phyloP scores from a whole-genome alignment of 1,140 invertebrate genomes.

The Conus betulinus region DNA sequence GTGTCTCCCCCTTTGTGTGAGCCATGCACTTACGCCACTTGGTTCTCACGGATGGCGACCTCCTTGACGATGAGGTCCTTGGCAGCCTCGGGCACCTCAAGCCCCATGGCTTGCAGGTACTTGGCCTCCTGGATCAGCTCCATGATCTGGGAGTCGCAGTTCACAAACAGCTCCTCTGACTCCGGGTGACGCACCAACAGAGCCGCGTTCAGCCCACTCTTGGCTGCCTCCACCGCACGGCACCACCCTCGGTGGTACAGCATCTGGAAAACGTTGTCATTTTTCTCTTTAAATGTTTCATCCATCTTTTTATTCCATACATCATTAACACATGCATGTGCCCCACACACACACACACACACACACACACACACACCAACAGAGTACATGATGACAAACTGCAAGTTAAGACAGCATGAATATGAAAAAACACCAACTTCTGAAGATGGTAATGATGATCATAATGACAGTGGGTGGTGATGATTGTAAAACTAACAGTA shows the following conservation, averaged over 20 bases:
- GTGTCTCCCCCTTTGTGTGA: no score
- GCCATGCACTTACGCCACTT: conserved; percentile 80
- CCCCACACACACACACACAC: no score
- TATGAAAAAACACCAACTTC: no score
- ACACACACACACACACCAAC: no score
- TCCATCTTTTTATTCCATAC: neutral
- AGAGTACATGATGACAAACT: neutral
- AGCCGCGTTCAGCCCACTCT: conserved; percentile 72
- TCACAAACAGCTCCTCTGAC: conserved; percentile 73
- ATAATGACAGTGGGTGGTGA: neutral
- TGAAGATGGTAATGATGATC: neutral
- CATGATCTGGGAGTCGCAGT: conserved; percentile 75
- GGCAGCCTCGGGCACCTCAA: conserved; percentile 90
- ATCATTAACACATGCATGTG: neutral
- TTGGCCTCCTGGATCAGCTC: conserved; percentile 89
- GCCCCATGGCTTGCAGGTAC: conserved; percentile 87
- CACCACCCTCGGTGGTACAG: conserved; percentile 75
- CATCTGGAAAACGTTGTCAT: conserved; percentile 59
- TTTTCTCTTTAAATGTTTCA: no score
- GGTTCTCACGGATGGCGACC: conserved; percentile 82
- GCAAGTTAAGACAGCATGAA: neutral
- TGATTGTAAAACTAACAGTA: no score
- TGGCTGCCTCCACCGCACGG: conserved; percentile 72
- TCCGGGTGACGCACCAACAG: conserved; percentile 72
- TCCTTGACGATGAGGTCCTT: conserved; percentile 87